These are phyloP conservation scores for Oncorhynchus gorbuscha DNA, from an alignment of 2,113 vertebrate genomes.

Conservation along the genomic window DNA sequence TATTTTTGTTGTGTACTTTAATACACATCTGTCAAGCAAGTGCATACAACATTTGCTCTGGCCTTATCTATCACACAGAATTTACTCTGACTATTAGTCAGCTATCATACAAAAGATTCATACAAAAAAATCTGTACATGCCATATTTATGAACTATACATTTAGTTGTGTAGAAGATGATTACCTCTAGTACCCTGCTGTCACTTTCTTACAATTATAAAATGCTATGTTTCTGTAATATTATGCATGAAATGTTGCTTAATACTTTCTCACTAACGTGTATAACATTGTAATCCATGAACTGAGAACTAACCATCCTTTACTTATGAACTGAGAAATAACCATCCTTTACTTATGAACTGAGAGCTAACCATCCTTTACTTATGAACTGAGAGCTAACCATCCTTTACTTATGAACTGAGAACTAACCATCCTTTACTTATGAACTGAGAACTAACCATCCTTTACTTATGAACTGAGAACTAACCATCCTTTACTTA, in stretches of 20 bases:
- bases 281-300: neutral
- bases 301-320: neutral
- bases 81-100: slow-evolving; percentile 12
- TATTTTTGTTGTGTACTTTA: slow-evolving; percentile 11
- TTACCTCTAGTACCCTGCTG: slow-evolving; percentile 5
- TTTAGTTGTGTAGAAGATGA: slow-evolving; percentile 10
- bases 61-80: neutral
- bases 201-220: neutral
- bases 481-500: too few species aligned
- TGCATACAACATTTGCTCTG: slow-evolving; percentile 3
- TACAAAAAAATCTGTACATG: slow-evolving; percentile 14
- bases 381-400: too few species aligned
- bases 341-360: too few species aligned
- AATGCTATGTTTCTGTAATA: slow-evolving; percentile 17
- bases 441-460: too few species aligned
- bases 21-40: slow-evolving; percentile 15
- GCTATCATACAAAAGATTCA: slow-evolving; percentile 26
- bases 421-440: too few species aligned
- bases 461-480: too few species aligned
- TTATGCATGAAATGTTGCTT: slow-evolving; percentile 4
- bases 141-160: slow-evolving; percentile 14
- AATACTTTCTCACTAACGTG: neutral
- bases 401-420: too few species aligned
- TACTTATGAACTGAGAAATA: too few species aligned
- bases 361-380: too few species aligned